Percentiles rank a stretch among this genome's conserved stretches.
These are phyloP conservation scores for Phaedon cochleariae DNA, from an alignment of 2,888 invertebrate species.

Conservation along the genomic window DNA sequence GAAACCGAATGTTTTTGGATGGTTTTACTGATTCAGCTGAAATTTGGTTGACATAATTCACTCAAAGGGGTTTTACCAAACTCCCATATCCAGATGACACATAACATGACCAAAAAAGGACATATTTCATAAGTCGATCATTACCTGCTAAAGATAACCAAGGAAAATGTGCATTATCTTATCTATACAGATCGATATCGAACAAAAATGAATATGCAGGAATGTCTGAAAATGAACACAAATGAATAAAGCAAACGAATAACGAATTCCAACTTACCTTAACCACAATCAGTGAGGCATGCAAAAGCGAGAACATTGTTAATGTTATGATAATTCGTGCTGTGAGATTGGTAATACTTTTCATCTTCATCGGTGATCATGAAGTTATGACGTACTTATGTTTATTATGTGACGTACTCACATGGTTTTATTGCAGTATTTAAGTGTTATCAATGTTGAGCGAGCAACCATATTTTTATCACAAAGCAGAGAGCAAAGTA, in stretches of 20 bases:
- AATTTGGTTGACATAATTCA: no score
- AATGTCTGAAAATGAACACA: neutral
- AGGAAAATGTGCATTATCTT: no score
- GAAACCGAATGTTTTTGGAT: no score
- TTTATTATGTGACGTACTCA: conserved; percentile 19
- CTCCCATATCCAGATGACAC: no score
- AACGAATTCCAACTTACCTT: conserved; percentile 40
- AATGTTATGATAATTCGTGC: conserved; percentile 17
- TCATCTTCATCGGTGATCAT: conserved; percentile 14
- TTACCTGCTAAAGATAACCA: no score
- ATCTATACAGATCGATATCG: neutral
- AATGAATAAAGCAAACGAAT: neutral
- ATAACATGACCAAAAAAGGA: no score
- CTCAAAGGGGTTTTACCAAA: no score
- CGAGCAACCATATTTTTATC: conserved; percentile 9
- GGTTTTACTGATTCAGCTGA: no score
- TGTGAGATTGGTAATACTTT: conserved; percentile 36
- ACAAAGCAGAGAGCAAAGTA: neutral
- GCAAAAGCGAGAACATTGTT: conserved; percentile 43
- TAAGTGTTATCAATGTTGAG: conserved; percentile 2
- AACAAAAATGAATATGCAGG: neutral
- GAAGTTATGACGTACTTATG: conserved; percentile 6
- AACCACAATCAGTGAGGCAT: conserved; percentile 45
- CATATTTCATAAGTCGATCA: no score
- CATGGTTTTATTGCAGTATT: conserved; percentile 8